Conservation (phyloP, 1,140 invertebrate genomes). For the Drosophila leontia region DNA sequence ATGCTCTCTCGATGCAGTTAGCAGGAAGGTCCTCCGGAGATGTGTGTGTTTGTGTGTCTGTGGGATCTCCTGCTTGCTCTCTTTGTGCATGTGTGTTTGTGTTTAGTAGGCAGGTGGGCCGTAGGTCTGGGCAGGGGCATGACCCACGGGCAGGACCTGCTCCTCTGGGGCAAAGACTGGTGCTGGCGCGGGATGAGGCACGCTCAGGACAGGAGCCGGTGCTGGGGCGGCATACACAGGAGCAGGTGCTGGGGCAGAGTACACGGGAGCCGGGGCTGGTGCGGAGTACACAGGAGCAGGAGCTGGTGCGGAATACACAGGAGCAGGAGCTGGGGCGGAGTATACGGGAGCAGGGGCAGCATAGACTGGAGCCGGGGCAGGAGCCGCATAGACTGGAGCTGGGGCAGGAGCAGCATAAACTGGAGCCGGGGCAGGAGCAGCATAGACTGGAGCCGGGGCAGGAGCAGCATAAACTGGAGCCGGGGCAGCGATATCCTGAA, state of each 20-base stretch:
- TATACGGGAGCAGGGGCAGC: slow-evolving; percentile 38
- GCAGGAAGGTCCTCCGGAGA: slow-evolving; percentile 43
- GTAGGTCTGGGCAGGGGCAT: slow-evolving; percentile 70
- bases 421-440: slow-evolving; percentile 40
- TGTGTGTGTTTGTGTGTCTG: slow-evolving; percentile 1
- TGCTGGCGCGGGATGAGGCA: slow-evolving; percentile 47
- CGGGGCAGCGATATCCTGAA: slow-evolving; percentile 32
- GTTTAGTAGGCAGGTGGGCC: slow-evolving; percentile 67
- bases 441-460: slow-evolving; percentile 33
- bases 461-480: slow-evolving; percentile 35
- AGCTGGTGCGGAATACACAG: neutral
- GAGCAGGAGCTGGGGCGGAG: slow-evolving; percentile 27
- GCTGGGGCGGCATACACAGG: slow-evolving; percentile 29
- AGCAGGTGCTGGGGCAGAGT: slow-evolving; percentile 40
- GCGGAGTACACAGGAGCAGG: slow-evolving; percentile 24
- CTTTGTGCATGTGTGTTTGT: slow-evolving; percentile 1
- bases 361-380: slow-evolving; percentile 39
- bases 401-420: slow-evolving; percentile 29
- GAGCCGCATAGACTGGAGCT: slow-evolving; percentile 26
- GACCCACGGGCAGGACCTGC: slow-evolving; percentile 54
- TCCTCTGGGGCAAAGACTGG: slow-evolving; percentile 50
- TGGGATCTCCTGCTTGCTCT: neutral
- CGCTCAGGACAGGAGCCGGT: slow-evolving; percentile 46
- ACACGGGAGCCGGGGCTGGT: slow-evolving; percentile 26
- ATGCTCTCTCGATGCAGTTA: slow-evolving; percentile 36